A percentile compares a stretch with the other conserved stretches of the same genome.
These are phyloP conservation scores for Danio aesculapii DNA, from an alignment of 2,797 vertebrate species.

Conservation along the genomic window DNA sequence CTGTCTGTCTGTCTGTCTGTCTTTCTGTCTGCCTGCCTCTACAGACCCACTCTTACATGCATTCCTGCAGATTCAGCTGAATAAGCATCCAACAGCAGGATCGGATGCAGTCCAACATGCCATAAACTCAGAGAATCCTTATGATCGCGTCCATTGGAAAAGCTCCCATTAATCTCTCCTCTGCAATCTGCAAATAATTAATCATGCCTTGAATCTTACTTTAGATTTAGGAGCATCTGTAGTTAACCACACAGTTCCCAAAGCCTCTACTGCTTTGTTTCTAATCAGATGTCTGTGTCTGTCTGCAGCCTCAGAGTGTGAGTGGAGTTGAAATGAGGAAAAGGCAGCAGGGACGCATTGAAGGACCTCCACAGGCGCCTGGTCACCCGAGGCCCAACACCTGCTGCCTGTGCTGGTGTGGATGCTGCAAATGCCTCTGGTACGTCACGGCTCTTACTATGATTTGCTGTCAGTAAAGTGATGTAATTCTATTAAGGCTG, in stretches of 20 bases:
- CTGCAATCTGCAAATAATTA: neutral
- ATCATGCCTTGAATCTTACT: neutral
- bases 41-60: neutral
- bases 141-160: neutral
- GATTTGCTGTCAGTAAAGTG: neutral
- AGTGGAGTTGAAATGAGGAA: constrained; percentile 97
- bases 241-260: neutral
- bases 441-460: constrained; percentile 73
- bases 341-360: constrained; percentile 96
- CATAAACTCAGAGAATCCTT: neutral
- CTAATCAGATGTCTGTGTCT: constrained; percentile 39
- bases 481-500: neutral
- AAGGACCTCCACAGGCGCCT: constrained; percentile 90
- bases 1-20: constrained; percentile 25
- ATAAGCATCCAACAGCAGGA: neutral
- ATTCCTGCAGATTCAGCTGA: neutral
- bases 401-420: constrained; percentile 99
- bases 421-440: constrained; percentile 99
- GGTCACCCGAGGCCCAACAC: constrained; percentile 96
- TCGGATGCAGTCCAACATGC: neutral
- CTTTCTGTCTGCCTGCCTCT: neutral
- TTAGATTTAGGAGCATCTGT: constrained; percentile 25
- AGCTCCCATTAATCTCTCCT: neutral
- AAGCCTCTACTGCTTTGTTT: constrained; percentile 16
- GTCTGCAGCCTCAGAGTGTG: constrained; percentile 79